Percentiles rank a stretch among this genome's conserved stretches.
These are phyloP conservation scores for Grammomys dolichurus DNA, from an alignment of 2,113 vertebrate genomes.

Conservation along the genomic window DNA sequence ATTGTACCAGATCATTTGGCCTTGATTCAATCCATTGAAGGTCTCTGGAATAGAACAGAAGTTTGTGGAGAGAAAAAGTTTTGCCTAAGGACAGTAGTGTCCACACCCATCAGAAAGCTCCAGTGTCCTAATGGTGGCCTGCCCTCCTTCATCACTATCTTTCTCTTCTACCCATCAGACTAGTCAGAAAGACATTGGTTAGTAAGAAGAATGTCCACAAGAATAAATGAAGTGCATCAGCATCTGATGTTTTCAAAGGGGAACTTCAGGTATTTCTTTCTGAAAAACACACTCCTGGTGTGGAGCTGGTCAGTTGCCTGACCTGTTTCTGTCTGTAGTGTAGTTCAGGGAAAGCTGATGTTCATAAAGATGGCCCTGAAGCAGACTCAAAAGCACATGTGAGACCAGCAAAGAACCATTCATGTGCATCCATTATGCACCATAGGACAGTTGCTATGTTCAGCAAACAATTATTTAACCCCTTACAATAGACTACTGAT, in stretches of 20 bases:
- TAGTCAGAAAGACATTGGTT: background rate
- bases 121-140: background rate
- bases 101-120: background rate
- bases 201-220: background rate
- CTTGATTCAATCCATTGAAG: background rate
- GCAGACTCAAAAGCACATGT: background rate
- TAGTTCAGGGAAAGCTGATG: background rate
- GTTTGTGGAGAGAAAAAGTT: background rate
- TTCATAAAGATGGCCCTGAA: background rate
- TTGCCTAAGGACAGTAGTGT: background rate
- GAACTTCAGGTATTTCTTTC: background rate
- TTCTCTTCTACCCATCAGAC: background rate
- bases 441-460: background rate
- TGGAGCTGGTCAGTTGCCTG: background rate
- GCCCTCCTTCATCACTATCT: background rate
- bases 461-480: conserved; percentile 47
- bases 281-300: background rate
- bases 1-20: background rate
- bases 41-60: background rate
- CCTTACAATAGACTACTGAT: background rate
- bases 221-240: background rate
- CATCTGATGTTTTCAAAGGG: conserved; percentile 4
- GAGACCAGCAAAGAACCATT: background rate
- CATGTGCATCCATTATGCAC: background rate
- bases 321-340: background rate